Percentiles rank a stretch among this genome's conserved stretches.
phyloP scores from a whole-genome alignment of 2,888 invertebrate species.

The Hydriomena furcata region DNA sequence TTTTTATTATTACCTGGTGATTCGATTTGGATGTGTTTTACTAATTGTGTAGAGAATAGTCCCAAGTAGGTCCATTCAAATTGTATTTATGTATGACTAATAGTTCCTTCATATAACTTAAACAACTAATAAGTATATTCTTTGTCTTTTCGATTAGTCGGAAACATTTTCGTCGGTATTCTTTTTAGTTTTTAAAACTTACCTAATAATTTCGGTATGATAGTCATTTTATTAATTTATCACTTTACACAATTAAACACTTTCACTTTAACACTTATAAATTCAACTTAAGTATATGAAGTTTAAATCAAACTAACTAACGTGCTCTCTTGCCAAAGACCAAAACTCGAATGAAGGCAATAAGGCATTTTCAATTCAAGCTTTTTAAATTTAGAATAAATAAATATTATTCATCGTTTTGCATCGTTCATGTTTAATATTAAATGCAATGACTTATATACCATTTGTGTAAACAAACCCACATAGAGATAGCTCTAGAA shows the following conservation, averaged over 20 bases:
- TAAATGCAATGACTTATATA: conserved; percentile 2
- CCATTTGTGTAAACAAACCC: conserved; percentile 21
- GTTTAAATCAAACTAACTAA: background rate
- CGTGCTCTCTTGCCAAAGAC: background rate
- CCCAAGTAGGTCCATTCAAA: no score
- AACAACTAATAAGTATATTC: no score
- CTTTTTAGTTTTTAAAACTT: no score
- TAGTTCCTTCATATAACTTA: no score
- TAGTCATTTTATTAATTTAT: conserved; percentile 17
- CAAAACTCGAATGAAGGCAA: conserved; percentile 10
- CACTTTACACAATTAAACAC: background rate
- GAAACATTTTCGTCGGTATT: no score
- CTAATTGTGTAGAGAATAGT: no score
- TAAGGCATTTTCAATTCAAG: background rate
- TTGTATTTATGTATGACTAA: no score
- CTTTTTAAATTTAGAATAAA: conserved; percentile 1
- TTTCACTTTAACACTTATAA: background rate
- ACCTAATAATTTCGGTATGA: conserved; percentile 23
- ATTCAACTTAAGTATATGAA: no score
- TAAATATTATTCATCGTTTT: conserved; percentile 1
- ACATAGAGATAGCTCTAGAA: conserved; percentile 11
- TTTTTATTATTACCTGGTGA: no score
- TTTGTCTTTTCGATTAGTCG: background rate
- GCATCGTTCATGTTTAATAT: conserved; percentile 15
- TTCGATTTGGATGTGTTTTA: no score